phyloP scores from a whole-genome alignment of 2,113 vertebrate species.

The Hymenochirus boettgeri region DNA sequence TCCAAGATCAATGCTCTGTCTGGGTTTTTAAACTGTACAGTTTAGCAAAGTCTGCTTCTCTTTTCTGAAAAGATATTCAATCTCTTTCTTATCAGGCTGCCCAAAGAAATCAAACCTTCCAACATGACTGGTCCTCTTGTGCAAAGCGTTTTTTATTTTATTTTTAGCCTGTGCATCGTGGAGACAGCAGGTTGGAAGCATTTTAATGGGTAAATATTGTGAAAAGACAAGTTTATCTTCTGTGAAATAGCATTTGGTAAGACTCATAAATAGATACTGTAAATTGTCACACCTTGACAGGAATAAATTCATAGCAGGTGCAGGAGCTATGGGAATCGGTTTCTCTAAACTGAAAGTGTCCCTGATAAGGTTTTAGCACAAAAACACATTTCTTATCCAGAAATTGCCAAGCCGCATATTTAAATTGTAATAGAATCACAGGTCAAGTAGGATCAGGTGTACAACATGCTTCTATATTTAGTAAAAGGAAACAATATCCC shows the following conservation, averaged over 20 bases:
- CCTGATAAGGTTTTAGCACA: too few relatives aligned
- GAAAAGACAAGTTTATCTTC: not conserved
- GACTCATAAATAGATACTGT: not conserved
- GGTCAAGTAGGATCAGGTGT: too few relatives aligned
- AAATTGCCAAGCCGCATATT: too few relatives aligned
- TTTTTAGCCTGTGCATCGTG: not conserved
- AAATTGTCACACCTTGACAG: not conserved
- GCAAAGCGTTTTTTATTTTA: not conserved
- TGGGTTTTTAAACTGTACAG: slow-evolving; percentile 6
- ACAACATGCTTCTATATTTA: too few relatives aligned
- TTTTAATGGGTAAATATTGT: not conserved
- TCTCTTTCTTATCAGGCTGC: slow-evolving; percentile 10
- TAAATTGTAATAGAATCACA: too few relatives aligned
- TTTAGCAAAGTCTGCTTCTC: slow-evolving; percentile 1
- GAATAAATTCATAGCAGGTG: not conserved
- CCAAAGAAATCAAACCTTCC: slow-evolving; percentile 1
- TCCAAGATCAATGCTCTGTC: slow-evolving; percentile 20
- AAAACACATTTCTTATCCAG: too few relatives aligned
- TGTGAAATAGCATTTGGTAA: not conserved
- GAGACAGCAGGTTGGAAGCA: not conserved
- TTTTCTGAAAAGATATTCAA: slow-evolving; percentile 28
- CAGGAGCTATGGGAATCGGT: not conserved
- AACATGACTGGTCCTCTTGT: not conserved
- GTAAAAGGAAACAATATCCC: too few relatives aligned
- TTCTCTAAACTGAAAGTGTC: too few relatives aligned